Evolutionary conservation across 1,140 invertebrate genomes (phyloP).

Genomic region (Trachymyrmex cornetzi): DNA sequence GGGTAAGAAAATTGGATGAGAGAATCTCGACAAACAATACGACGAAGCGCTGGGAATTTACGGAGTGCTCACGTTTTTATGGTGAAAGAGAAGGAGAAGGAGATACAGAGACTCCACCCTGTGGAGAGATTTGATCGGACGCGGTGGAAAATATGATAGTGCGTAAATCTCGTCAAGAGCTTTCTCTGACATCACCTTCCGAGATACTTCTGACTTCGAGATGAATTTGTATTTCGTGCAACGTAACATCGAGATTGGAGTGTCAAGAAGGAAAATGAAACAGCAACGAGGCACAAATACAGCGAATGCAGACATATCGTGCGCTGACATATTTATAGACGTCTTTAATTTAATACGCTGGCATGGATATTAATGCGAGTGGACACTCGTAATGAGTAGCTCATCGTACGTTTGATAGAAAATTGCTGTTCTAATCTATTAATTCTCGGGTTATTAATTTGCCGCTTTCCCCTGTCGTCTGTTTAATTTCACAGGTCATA

Average conservation of each 20-base stretch:
- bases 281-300: neutral
- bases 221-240: conserved; percentile 57
- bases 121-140: conserved; percentile 56
- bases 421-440: conserved; percentile 24
- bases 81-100: neutral
- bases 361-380: conserved; percentile 39
- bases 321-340: conserved; percentile 39
- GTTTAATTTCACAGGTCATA: conserved; percentile 10
- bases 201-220: conserved; percentile 35
- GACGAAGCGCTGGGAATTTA: conserved; percentile 39
- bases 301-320: neutral
- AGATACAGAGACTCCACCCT: conserved; percentile 18
- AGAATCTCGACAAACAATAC: conserved; percentile 62
- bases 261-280: conserved; percentile 51
- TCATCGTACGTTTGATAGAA: conserved; percentile 5
- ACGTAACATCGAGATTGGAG: conserved; percentile 45
- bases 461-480: neutral
- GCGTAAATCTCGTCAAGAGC: conserved; percentile 30
- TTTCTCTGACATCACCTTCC: conserved; percentile 35
- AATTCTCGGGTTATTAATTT: conserved; percentile 37
- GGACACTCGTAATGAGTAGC: conserved; percentile 23
- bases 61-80: conserved; percentile 47
- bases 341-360: conserved; percentile 55
- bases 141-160: conserved; percentile 52
- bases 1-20: conserved; percentile 57